These are phyloP conservation scores for Noctua comes DNA, from an alignment of 2,888 invertebrate genomes.

Conservation along the genomic window DNA sequence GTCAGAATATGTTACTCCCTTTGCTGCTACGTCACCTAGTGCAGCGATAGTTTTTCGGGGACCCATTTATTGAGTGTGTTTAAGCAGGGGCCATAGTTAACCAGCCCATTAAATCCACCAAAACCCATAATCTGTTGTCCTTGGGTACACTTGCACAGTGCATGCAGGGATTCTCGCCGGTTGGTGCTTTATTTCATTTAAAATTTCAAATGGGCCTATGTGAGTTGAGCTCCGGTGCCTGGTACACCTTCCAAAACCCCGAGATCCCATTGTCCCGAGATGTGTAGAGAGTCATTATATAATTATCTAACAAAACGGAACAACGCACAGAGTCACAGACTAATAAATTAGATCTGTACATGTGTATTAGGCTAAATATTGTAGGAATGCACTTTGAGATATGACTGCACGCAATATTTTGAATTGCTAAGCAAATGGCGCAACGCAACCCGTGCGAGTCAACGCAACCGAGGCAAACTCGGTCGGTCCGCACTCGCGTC, in stretches of 20 bases:
- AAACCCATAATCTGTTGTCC: background rate
- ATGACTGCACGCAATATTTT: conserved; percentile 48
- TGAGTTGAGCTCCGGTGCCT: too few relatives aligned
- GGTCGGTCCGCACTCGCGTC: conserved; percentile 14
- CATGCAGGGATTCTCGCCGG: background rate
- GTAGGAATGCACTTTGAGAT: conserved; percentile 22
- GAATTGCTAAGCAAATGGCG: conserved; percentile 62
- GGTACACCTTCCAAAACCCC: background rate
- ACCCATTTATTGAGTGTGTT: background rate
- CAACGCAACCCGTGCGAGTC: conserved; percentile 3
- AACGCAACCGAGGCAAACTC: conserved; percentile 47
- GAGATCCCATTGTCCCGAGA: background rate
- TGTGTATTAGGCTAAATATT: background rate
- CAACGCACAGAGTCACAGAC: background rate
- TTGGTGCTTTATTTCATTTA: background rate
- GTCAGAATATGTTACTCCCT: background rate
- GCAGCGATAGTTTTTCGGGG: background rate
- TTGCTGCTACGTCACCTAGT: background rate
- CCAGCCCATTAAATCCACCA: too few relatives aligned
- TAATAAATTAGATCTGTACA: conserved; percentile 16
- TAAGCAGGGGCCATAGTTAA: background rate
- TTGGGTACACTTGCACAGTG: background rate
- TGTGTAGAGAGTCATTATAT: background rate
- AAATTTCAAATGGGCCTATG: background rate
- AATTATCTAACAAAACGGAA: conserved; percentile 11